phyloP scores from a whole-genome alignment of 2,888 invertebrate genomes.

The Metalampra italica region DNA sequence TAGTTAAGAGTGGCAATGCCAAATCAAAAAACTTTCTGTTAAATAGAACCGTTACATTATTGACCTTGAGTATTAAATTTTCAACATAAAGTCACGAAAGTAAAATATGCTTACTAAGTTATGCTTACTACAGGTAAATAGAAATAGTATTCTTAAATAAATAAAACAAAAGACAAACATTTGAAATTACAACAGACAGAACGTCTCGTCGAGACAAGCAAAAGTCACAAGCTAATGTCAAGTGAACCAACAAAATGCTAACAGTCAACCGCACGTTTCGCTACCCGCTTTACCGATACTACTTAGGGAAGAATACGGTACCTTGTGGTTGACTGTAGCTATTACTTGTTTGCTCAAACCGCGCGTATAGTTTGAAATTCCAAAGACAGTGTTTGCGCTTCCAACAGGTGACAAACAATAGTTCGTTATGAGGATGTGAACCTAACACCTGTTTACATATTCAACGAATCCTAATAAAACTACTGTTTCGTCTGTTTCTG shows the following conservation, averaged over 20 bases:
- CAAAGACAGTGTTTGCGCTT: constrained; percentile 49
- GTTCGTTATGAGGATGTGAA: constrained; percentile 26
- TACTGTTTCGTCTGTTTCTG: not conserved
- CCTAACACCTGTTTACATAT: constrained; percentile 16
- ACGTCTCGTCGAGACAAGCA: constrained; percentile 23
- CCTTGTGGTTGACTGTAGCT: not conserved
- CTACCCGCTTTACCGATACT: not conserved
- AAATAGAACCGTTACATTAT: not conserved
- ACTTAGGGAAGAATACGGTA: not conserved
- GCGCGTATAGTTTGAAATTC: constrained; percentile 46
- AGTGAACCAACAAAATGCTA: constrained; percentile 27
- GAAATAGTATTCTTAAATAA: not conserved
- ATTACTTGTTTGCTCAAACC: constrained; percentile 32
- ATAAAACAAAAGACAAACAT: constrained; percentile 38
- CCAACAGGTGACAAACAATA: constrained; percentile 53
- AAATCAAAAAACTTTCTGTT: no score
- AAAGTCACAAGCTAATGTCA: constrained; percentile 31
- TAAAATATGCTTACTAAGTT: no score
- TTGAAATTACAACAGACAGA: constrained; percentile 27
- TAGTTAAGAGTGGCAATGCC: no score
- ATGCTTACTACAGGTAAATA: no score
- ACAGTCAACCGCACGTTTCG: not conserved
- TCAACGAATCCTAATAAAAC: not conserved
- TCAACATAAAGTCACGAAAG: no score
- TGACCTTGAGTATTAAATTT: no score